Evolutionary conservation across 2,113 vertebrate species (phyloP).

Genomic region (Catagonus wagneri): DNA sequence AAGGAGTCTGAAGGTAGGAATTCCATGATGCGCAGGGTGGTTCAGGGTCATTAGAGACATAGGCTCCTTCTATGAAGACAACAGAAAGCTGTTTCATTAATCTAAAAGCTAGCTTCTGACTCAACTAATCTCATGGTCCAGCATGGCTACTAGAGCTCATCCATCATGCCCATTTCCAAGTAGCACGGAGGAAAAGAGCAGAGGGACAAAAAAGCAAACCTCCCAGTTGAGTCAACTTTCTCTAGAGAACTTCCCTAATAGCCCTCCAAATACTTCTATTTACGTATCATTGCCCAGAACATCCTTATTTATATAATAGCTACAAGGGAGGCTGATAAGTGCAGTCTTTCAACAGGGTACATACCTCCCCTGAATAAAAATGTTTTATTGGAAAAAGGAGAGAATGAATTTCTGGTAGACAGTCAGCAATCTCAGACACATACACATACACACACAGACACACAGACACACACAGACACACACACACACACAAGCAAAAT

Average conservation of each 20-base stretch:
- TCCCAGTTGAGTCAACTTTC: background rate
- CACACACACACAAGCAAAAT: background rate
- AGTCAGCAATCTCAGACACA: background rate
- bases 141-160: background rate
- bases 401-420: background rate
- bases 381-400: background rate
- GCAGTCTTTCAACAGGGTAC: background rate
- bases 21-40: background rate
- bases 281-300: background rate
- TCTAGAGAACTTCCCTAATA: background rate
- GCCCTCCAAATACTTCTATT: background rate
- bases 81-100: background rate
- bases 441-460: background rate
- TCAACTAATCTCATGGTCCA: background rate
- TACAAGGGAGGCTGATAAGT: background rate
- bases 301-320: background rate
- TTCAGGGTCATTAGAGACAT: background rate
- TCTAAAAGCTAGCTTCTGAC: background rate
- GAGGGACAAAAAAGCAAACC: background rate
- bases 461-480: background rate
- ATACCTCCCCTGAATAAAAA: background rate
- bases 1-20: background rate
- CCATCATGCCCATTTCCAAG: background rate
- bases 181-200: background rate
- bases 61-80: background rate